phyloP scores from a whole-genome alignment of 2,113 vertebrate species.

The Haemorhous mexicanus region DNA sequence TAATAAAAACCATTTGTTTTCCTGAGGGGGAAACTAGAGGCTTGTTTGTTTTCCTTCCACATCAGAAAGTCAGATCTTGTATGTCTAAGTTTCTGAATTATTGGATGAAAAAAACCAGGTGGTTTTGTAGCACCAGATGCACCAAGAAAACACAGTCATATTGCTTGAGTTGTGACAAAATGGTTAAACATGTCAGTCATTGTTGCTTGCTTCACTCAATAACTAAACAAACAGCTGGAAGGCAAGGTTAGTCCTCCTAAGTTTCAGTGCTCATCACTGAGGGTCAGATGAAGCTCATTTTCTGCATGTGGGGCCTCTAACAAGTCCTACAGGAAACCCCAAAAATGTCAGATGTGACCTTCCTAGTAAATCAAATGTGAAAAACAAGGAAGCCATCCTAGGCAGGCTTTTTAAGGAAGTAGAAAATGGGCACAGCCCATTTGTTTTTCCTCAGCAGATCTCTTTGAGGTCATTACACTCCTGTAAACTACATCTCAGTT shows the following conservation, averaged over 20 bases:
- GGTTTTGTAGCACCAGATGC: neutral
- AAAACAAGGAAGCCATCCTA: constrained; percentile 2
- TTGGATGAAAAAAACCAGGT: neutral
- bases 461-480: constrained; percentile 3
- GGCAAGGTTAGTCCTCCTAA: neutral
- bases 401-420: constrained; percentile 26
- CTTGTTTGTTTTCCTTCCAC: neutral
- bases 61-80: neutral
- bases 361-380: constrained; percentile 1
- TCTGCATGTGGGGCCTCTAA: neutral
- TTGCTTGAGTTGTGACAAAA: neutral
- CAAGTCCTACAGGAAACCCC: constrained; percentile 6
- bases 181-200: neutral
- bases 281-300: neutral
- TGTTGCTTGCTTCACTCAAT: neutral
- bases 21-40: neutral
- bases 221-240: neutral
- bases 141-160: neutral
- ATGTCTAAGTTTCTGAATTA: neutral
- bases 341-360: neutral
- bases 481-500: neutral
- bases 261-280: neutral
- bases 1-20: constrained; percentile 33
- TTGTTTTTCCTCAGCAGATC: constrained; percentile 16
- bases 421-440: neutral